These are phyloP conservation scores for cattle (Bos taurus) DNA, from an alignment of 2,113 vertebrate genomes.

Conservation along the genomic window DNA sequence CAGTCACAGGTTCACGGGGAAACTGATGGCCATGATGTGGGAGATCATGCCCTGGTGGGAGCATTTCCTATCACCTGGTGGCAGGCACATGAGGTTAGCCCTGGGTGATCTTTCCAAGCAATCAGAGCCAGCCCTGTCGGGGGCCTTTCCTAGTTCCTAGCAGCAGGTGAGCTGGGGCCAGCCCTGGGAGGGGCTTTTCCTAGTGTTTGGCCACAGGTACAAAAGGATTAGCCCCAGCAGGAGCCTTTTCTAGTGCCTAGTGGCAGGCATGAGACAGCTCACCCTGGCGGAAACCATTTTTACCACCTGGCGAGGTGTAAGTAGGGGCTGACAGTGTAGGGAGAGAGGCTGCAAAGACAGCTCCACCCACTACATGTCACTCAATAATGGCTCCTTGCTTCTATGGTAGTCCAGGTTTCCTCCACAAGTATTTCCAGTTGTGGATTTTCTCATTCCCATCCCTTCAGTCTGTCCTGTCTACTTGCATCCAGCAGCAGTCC, in stretches of 20 bases:
- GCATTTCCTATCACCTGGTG: not conserved
- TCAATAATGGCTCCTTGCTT: not conserved
- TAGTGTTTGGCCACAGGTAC: not conserved
- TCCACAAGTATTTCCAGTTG: not conserved
- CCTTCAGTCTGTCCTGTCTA: not conserved
- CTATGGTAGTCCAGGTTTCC: not conserved
- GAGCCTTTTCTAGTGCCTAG: not conserved
- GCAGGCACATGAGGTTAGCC: not conserved
- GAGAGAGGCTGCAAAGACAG: no score
- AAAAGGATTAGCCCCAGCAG: accelerated
- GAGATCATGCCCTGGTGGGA: not conserved
- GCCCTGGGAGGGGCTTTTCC: not conserved
- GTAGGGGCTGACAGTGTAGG: no score
- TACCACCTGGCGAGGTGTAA: no score
- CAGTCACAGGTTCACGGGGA: not conserved
- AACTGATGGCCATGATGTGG: not conserved
- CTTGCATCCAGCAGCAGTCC: not conserved
- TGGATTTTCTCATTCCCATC: not conserved
- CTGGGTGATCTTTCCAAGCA: not conserved
- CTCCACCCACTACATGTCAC: no score
- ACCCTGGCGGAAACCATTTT: not conserved
- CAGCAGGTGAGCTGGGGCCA: not conserved
- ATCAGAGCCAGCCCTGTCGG: not conserved
- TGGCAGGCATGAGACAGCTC: not conserved
- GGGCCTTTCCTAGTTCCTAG: not conserved